Evolutionary conservation across 2,113 vertebrate genomes (phyloP).

Genomic region (Leptodactylus fuscus): DNA sequence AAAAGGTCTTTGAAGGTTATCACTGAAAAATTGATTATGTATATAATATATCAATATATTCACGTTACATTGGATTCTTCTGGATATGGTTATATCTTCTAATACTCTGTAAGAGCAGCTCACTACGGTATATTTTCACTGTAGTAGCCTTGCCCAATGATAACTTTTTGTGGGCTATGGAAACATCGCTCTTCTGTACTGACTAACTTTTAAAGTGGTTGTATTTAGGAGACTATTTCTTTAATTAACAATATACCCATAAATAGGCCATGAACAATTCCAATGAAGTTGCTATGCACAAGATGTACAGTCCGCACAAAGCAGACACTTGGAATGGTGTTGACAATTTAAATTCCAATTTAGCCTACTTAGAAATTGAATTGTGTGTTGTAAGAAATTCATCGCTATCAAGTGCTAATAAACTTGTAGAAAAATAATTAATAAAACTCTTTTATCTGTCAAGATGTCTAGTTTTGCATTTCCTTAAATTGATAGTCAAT

Average conservation of each 20-base stretch:
- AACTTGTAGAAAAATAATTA: constrained; percentile 33
- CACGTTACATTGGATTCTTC: too few relatives aligned
- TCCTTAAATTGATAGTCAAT: constrained; percentile 26
- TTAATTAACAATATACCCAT: not conserved
- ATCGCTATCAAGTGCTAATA: not conserved
- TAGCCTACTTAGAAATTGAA: constrained; percentile 1
- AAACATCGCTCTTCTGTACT: too few relatives aligned
- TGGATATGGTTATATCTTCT: too few relatives aligned
- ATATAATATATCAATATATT: too few relatives aligned
- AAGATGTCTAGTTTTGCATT: constrained; percentile 11
- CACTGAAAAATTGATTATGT: too few relatives aligned
- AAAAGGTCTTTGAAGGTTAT: too few relatives aligned
- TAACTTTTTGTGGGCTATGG: too few relatives aligned
- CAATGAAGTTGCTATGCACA: not conserved
- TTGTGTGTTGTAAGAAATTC: constrained; percentile 5
- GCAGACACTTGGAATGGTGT: not conserved
- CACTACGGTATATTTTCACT: too few relatives aligned
- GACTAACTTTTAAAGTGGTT: too few relatives aligned
- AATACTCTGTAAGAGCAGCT: too few relatives aligned
- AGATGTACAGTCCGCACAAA: not conserved
- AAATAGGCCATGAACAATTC: not conserved
- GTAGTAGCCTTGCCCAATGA: too few relatives aligned
- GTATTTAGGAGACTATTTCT: not conserved
- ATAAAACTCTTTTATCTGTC: constrained; percentile 21
- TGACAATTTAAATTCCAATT: constrained; percentile 14